phyloP scores from a whole-genome alignment of 2,113 vertebrate species.

The Martes martes region DNA sequence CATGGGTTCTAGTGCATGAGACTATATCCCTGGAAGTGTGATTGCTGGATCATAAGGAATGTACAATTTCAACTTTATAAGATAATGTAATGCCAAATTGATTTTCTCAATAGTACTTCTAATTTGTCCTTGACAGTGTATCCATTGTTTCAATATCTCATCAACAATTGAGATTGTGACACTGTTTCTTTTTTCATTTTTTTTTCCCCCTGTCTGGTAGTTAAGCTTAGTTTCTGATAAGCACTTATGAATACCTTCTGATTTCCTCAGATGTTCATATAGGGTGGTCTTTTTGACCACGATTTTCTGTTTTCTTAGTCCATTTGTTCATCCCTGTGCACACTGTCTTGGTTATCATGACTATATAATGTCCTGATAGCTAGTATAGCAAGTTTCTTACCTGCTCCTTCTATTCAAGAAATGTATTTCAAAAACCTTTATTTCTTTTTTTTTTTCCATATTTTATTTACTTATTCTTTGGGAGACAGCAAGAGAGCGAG shows the following conservation, averaged over 20 bases:
- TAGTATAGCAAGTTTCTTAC: accelerated
- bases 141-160: not conserved
- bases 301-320: not conserved
- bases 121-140: not conserved
- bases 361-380: not conserved
- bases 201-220: not conserved
- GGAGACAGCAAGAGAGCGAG: not conserved
- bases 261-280: not conserved
- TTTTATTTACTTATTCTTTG: not conserved
- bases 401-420: not conserved
- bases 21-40: not conserved
- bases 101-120: not conserved
- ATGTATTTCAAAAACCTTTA: not conserved
- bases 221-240: not conserved
- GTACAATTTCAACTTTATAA: not conserved
- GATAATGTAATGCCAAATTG: not conserved
- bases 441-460: not conserved
- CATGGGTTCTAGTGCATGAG: not conserved
- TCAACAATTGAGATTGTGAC: not conserved
- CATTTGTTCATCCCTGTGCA: not conserved
- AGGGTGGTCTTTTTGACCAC: not conserved
- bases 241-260: not conserved
- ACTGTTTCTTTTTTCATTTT: not conserved
- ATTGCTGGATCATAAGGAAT: not conserved
- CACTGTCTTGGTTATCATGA: not conserved